Evolutionary conservation across 2,113 vertebrate species (phyloP).

Genomic region (Gavia stellata): DNA sequence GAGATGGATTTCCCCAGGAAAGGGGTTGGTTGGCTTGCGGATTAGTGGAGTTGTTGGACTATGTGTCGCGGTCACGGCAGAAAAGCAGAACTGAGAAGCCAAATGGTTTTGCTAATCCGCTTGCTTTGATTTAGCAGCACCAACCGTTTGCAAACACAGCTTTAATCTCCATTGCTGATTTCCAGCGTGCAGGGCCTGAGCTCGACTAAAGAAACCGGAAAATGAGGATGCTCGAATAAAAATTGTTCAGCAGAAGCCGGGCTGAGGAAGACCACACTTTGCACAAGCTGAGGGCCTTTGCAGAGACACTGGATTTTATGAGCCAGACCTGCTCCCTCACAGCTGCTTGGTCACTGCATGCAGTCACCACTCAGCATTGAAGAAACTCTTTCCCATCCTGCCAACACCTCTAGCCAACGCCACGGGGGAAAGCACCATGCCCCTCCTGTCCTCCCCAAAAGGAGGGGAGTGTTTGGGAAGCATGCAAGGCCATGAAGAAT

Average conservation of each 20-base stretch:
- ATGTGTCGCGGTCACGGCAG: not conserved
- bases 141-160: not conserved
- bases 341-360: not conserved
- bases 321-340: not conserved
- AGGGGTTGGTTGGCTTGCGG: not conserved
- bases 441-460: too few relatives aligned
- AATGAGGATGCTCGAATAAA: not conserved
- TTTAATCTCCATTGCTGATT: not conserved
- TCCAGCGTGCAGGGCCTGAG: not conserved
- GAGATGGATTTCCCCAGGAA: not conserved
- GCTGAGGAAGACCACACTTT: not conserved
- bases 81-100: slow-evolving; percentile 1
- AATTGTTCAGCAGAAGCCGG: accelerated
- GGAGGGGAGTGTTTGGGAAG: not conserved
- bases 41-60: not conserved
- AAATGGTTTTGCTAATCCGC: not conserved
- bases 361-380: not conserved
- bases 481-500: accelerated
- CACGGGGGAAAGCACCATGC: not conserved
- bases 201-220: accelerated
- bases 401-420: not conserved
- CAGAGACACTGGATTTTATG: not conserved
- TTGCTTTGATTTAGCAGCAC: not conserved
- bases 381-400: not conserved
- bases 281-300: not conserved